Evolutionary conservation across 1,140 invertebrate species (phyloP), one percentile per base, ranked within the genome.

Genomic region (Drosophila ogumai): DNA sequence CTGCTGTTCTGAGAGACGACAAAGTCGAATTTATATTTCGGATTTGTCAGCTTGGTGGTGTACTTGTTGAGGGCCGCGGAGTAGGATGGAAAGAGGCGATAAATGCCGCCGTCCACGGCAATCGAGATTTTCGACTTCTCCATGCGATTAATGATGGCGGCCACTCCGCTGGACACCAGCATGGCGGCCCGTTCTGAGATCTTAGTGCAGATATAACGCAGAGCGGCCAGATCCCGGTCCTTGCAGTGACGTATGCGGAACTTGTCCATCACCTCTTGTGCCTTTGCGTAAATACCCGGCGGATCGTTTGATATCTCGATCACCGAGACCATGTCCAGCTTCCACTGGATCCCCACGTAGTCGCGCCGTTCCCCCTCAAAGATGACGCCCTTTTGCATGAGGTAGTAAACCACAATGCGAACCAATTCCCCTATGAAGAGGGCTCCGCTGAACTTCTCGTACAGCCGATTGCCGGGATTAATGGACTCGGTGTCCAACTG

Each of bases 91-190:
- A 99, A 98, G 93, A 97, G 99, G 81, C 98, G 95, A 93, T 99
- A 99, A 0, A 99, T 96, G 31, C 98, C 99, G n/a, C 99, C 99
- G 93, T 99, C 99, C 61, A 99, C 97, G 50, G 97, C 98, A 15
- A 99, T 96, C 0, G 98, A 98, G 8, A 99, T 96, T 58, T 96
- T 95, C 2, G 96, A 94, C 80, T 98, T 95, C 32, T 95, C 94
- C 95, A 99, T 99, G 93, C 97, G 97, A 91, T 97, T 96, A 43
- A 98, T 94, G 12, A 98, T 93, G 6, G 95, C 94, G 1, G 96
- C 95, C 32, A 96, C 95, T 67, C 97, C 98, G 46, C 97, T 97
- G 10, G 98, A 97, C 12, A 97, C 96, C 12, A 99, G 92, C 94
- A 98, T 96, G 7, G 99, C 99, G 1, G 99, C 98, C 71, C 99